Evolutionary conservation across 2,888 invertebrate species (phyloP).

Genomic region (Dolichopus griseipennis): DNA sequence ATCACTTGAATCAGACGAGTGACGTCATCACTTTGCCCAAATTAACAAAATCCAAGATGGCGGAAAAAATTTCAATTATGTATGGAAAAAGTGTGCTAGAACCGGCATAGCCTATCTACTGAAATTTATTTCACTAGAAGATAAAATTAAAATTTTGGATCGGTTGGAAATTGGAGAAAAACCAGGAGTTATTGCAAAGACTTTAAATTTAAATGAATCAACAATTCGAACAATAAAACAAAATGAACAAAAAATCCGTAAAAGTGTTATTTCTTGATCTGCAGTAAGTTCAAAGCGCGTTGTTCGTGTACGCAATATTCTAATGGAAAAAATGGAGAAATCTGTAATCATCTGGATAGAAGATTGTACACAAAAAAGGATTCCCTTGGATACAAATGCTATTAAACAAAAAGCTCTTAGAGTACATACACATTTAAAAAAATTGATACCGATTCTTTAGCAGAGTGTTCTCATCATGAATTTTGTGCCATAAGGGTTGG

Average conservation of each 20-base stretch:
- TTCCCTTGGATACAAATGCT: slow-evolving; percentile 21
- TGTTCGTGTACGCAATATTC: slow-evolving; percentile 21
- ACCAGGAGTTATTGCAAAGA: slow-evolving; percentile 21
- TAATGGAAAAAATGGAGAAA: slow-evolving; percentile 27
- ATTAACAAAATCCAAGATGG: too few relatives aligned
- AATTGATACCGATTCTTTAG: slow-evolving; percentile 12
- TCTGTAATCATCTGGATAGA: slow-evolving; percentile 24
- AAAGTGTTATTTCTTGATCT: slow-evolving; percentile 19
- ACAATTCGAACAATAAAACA: slow-evolving; percentile 25
- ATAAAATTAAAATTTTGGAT: slow-evolving; percentile 3
- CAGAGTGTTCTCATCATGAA: slow-evolving; percentile 24
- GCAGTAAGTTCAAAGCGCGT: slow-evolving; percentile 20
- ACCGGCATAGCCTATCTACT: too few relatives aligned
- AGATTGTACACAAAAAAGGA: slow-evolving; percentile 21
- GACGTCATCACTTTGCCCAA: too few relatives aligned
- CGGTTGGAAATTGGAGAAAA: not conserved
- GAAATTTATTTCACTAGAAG: slow-evolving; percentile 5
- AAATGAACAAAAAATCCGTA: slow-evolving; percentile 24
- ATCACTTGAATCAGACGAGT: too few relatives aligned
- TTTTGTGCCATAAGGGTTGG: slow-evolving; percentile 24
- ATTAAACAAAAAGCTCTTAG: slow-evolving; percentile 24
- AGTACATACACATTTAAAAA: slow-evolving; percentile 20
- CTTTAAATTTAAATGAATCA: slow-evolving; percentile 25
- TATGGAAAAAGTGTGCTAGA: too few relatives aligned
- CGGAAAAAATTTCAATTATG: too few relatives aligned